Conservation (phyloP, 1,140 invertebrate genomes). For the Trachymyrmex cornetzi region DNA sequence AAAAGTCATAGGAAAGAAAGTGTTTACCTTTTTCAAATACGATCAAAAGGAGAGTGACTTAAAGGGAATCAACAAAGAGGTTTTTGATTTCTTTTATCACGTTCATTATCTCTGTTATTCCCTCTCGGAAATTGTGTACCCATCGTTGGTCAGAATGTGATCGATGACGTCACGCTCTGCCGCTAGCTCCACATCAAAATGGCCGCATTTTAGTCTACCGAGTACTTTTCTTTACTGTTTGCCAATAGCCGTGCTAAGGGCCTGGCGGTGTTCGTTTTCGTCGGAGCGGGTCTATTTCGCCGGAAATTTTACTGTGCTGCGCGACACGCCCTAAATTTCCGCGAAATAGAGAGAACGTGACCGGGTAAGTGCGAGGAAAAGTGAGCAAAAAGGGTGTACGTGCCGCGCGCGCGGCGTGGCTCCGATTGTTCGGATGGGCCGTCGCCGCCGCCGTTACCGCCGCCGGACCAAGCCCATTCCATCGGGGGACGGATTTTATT, state of each 20-base stretch:
- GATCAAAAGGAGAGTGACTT: no score
- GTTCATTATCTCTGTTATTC: not conserved
- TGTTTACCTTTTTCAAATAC: no score
- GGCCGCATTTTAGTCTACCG: conserved; percentile 85
- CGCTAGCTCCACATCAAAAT: conserved; percentile 82
- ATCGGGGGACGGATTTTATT: conserved; percentile 79
- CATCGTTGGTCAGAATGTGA: not conserved
- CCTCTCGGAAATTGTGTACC: not conserved
- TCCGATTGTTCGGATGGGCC: not conserved
- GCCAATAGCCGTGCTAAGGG: conserved; percentile 81
- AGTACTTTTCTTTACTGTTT: conserved; percentile 85
- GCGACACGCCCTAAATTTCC: conserved; percentile 75
- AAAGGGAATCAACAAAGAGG: no score
- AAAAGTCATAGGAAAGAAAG: no score
- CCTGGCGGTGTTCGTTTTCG: conserved; percentile 78
- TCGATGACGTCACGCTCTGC: conserved; percentile 30
- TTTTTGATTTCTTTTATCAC: not conserved
- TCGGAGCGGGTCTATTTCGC: conserved; percentile 79
- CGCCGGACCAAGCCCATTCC: conserved; percentile 82
- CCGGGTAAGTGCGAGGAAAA: conserved; percentile 40
- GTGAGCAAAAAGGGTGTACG: not conserved
- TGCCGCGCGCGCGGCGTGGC: conserved; percentile 28
- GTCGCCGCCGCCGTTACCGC: not conserved
- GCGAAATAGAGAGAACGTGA: conserved; percentile 80
- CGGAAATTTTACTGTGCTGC: conserved; percentile 75